Evolutionary conservation across 2,113 vertebrate genomes (phyloP).

Genomic region (Amblyornis subalaris): DNA sequence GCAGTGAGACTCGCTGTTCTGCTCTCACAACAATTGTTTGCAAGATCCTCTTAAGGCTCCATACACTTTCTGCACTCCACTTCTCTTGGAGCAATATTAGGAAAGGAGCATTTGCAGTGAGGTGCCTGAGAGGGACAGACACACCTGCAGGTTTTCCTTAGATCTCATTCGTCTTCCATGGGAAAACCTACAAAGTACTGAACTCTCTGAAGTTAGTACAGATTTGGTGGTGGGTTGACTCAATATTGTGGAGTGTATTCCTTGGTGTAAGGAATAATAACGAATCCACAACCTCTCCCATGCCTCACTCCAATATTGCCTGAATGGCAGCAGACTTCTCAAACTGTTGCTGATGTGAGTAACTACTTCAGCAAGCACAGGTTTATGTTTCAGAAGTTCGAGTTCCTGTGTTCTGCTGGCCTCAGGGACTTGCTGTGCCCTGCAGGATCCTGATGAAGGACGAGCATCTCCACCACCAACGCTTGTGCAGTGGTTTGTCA

Average conservation of each 20-base stretch:
- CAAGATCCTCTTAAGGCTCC: neutral
- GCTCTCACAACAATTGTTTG: neutral
- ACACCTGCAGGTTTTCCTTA: neutral
- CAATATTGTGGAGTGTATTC: neutral
- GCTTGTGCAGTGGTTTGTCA: fast-evolving
- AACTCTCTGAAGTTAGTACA: neutral
- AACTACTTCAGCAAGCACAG: neutral
- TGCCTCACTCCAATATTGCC: neutral
- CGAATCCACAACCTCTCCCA: neutral
- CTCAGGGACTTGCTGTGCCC: neutral
- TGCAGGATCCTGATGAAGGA: neutral
- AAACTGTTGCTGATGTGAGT: neutral
- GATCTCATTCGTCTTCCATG: neutral
- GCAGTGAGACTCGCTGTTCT: neutral
- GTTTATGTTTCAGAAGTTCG: neutral
- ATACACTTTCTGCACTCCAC: neutral
- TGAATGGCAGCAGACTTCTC: neutral
- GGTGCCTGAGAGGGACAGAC: neutral
- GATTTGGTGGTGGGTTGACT: neutral
- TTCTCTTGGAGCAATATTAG: neutral
- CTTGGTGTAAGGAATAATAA: neutral
- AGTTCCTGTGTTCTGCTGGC: neutral
- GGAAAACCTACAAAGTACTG: neutral
- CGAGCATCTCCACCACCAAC: neutral
- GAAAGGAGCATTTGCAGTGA: neutral